Base-by-base conservation (phyloP, 2,113 vertebrate genomes). In the Trogon melanurus region DNA sequence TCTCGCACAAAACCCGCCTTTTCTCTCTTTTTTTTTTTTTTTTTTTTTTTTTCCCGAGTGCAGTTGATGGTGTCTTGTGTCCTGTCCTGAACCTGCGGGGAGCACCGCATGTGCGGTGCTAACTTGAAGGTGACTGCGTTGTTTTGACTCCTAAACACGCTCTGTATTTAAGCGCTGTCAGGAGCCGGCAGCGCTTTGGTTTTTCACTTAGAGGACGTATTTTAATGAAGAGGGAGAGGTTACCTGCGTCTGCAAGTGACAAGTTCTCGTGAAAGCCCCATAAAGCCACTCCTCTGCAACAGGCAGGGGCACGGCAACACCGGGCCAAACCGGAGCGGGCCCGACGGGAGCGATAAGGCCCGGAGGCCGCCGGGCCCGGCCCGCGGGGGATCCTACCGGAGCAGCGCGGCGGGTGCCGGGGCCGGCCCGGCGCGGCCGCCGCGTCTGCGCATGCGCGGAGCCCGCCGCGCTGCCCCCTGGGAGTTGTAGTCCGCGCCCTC, bases 181-280 rank as follows among this genome's bases (percentile, higher is more conserved):
- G 16, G 1, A 10, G 16, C 45, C 22, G 36, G 7, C 5, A 65
- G 34, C 34, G 0, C 32, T 72, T 14, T 2, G 30, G 8, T 32
- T 16, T 53, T 41, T 36, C 45, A 19, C 27, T 18, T 9, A 22
- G 17, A 36, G 16, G 56, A 2, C 56, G 56, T 38, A 19, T 44
- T 64, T 26, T 16, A 18, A 2, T 1, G 13, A 9, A 45, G 44
- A 26, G 17, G 1, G 18, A 15, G 3, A 0, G 1, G 17, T 22
- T 27, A 9, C 15, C 16, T 2, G 36, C 7, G n/a, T 10, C 51
- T 16, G n/a, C 81, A 3, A 8, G 20, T 14, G 4, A 10, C 22
- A 2, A 5, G 23, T 9, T 26, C 44, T 19, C 8, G 30, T 4
- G 58, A 13, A 14, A 25, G 38, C n/a, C 34, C 3, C 5, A 12